phyloP scores from a whole-genome alignment of 2,888 invertebrate species.

The Leptopterna dolabrata region DNA sequence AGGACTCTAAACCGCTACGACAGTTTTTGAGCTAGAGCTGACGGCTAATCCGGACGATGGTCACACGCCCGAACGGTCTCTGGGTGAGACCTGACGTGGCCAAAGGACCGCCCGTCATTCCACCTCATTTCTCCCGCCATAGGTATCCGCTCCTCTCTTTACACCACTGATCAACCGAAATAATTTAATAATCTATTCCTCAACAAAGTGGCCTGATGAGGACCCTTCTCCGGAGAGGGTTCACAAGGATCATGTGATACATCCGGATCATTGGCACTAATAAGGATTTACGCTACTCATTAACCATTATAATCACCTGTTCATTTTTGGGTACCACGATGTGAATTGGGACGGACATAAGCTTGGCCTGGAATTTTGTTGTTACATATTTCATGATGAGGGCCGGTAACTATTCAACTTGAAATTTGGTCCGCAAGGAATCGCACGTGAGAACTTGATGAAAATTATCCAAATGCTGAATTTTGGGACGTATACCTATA shows the following conservation, averaged over 20 bases:
- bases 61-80: not conserved
- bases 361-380: no score
- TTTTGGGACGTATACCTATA: no score
- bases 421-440: no score
- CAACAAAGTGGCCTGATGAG: not conserved
- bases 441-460: no score
- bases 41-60: constrained; percentile 26
- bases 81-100: not conserved
- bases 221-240: not conserved
- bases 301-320: no score
- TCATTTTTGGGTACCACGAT: no score
- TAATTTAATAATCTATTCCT: not conserved
- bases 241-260: not conserved
- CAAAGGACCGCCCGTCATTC: constrained; percentile 1
- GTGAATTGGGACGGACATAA: no score
- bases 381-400: no score
- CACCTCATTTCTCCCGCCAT: constrained; percentile 6
- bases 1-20: not conserved
- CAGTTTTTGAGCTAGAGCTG: not conserved
- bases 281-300: no score
- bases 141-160: not conserved
- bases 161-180: not conserved
- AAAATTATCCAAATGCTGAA: no score
- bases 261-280: not conserved
- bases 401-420: no score